A percentile compares a stretch with the other conserved stretches of the same genome.
These are phyloP conservation scores for Pseudorhombus dupliciocellatus DNA, from an alignment of 2,113 vertebrate genomes.

Conservation along the genomic window DNA sequence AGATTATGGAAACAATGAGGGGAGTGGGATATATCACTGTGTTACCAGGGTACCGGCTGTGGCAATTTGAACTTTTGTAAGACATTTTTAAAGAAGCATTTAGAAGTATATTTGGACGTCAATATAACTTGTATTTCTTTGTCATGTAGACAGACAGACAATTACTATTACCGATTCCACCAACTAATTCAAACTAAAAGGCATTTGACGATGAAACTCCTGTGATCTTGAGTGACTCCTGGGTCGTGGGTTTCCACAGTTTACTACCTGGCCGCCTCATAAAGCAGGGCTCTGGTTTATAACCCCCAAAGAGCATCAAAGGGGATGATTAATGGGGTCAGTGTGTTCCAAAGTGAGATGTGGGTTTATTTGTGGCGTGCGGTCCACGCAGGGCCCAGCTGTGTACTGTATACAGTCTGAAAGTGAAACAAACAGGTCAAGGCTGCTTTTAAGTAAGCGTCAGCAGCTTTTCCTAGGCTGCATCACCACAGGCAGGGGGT, in stretches of 20 bases:
- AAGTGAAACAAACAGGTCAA: constrained; percentile 65
- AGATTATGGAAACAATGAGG: constrained; percentile 5
- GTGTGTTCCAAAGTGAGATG: constrained; percentile 30
- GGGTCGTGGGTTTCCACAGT: constrained; percentile 11
- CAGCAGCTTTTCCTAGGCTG: constrained; percentile 45
- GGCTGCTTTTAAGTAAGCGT: constrained; percentile 28
- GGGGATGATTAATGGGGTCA: constrained; percentile 41
- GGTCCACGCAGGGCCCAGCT: constrained; percentile 14
- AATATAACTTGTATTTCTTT: no score
- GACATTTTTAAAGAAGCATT: no score
- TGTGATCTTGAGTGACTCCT: constrained; percentile 10
- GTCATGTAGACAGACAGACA: no score
- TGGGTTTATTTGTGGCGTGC: constrained; percentile 20
- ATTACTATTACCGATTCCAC: no score
- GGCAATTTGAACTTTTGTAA: neutral
- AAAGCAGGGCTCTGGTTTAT: constrained; percentile 10
- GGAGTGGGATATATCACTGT: neutral
- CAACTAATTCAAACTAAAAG: no score
- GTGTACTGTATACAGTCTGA: constrained; percentile 30
- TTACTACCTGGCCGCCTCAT: neutral
- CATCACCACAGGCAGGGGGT: constrained; percentile 45
- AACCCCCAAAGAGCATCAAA: constrained; percentile 34
- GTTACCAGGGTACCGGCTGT: neutral
- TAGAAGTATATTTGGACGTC: no score
- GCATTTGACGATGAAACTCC: neutral